Conservation (phyloP, 1,140 invertebrate species). For the Saccostrea cuccullata region DNA sequence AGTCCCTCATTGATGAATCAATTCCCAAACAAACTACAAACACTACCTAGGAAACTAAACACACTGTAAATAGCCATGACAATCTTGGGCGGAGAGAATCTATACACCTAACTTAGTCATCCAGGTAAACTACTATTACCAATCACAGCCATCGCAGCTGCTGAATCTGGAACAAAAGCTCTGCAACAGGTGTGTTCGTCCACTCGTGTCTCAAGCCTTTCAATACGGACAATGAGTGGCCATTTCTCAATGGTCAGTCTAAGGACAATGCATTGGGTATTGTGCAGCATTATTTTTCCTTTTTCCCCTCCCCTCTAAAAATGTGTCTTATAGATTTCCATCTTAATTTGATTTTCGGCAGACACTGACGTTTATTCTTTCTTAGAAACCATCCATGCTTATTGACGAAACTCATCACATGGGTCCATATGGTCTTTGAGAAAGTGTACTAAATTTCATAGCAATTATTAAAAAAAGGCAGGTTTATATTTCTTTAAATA, state of each 20-base stretch:
- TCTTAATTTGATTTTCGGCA: conserved; percentile 11
- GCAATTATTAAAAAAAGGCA: neutral
- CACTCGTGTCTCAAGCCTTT: neutral
- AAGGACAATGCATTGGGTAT: neutral
- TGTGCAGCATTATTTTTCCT: neutral
- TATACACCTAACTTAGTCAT: neutral
- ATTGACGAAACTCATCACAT: too few species aligned
- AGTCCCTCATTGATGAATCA: conserved; percentile 21
- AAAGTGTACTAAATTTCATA: neutral
- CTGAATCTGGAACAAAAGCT: conserved; percentile 25
- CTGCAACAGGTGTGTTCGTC: conserved; percentile 14
- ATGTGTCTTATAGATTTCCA: neutral
- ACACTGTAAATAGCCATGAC: neutral
- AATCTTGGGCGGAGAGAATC: neutral
- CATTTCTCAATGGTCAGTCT: neutral
- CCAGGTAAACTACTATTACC: conserved; percentile 29
- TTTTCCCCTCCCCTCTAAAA: neutral
- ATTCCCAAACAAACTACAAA: conserved; percentile 1
- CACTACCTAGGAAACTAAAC: neutral
- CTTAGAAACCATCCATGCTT: neutral
- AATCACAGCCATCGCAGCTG: neutral
- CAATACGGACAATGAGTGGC: neutral
- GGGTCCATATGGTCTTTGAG: neutral
- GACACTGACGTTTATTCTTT: neutral
- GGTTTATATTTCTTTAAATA: neutral